Evolutionary conservation across 1,140 invertebrate species (phyloP).

Genomic region (Wiebesia pumilae): DNA sequence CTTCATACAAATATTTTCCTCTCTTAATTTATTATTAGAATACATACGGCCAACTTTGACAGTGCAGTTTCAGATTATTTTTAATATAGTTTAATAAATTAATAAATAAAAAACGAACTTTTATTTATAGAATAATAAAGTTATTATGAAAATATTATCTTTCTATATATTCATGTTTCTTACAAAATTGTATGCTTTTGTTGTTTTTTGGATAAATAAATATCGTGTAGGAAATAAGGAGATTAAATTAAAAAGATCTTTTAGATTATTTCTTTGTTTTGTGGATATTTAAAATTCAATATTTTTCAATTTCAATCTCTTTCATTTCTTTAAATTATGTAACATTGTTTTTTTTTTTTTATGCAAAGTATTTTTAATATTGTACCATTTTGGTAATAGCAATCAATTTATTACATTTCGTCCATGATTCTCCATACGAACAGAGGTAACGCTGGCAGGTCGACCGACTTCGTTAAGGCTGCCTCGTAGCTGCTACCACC

Average conservation of each 20-base stretch:
- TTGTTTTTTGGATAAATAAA: background rate
- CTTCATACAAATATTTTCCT: background rate
- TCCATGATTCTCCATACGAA: slow-evolving; percentile 47
- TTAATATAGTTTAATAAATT: background rate
- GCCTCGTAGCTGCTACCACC: slow-evolving; percentile 38
- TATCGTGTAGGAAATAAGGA: slow-evolving; percentile 2
- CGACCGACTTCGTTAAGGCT: slow-evolving; percentile 43
- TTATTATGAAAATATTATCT: slow-evolving; percentile 17
- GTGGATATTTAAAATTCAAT: slow-evolving; percentile 39
- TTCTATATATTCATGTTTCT: slow-evolving; percentile 3
- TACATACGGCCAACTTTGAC: background rate
- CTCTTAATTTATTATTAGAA: background rate
- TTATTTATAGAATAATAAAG: slow-evolving; percentile 15
- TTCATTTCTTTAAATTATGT: slow-evolving; percentile 54
- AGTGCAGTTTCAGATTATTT: background rate
- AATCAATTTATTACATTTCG: slow-evolving; percentile 53
- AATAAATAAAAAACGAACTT: background rate
- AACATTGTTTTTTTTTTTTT: slow-evolving; percentile 55
- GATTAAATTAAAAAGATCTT: slow-evolving; percentile 15
- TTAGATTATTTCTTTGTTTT: background rate
- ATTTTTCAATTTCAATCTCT: slow-evolving; percentile 48
- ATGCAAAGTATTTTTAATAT: slow-evolving; percentile 53
- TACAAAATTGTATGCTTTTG: background rate
- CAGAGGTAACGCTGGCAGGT: slow-evolving; percentile 47
- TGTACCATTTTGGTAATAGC: slow-evolving; percentile 48